These are phyloP conservation scores for Tiliacea aurago DNA, from an alignment of 2,888 invertebrate genomes.

Conservation along the genomic window DNA sequence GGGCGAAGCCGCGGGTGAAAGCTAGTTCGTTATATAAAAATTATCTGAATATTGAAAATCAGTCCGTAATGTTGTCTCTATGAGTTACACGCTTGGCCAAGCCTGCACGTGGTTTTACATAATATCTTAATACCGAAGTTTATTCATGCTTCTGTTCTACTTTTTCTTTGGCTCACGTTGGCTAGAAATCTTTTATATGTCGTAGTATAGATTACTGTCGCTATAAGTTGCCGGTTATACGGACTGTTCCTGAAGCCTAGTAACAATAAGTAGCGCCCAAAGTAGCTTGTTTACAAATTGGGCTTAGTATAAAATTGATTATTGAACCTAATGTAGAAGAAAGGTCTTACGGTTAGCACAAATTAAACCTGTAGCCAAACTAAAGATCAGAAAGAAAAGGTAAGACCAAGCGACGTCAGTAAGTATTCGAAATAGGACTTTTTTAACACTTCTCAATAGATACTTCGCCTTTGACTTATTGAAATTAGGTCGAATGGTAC, in stretches of 20 bases:
- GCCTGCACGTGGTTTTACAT: constrained; percentile 9
- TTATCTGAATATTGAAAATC: not conserved
- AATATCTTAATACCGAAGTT: not conserved
- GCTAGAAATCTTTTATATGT: not conserved
- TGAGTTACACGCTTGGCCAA: constrained; percentile 7
- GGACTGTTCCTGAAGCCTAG: not conserved
- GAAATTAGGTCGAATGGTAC: constrained; percentile 39
- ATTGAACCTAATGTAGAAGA: not conserved
- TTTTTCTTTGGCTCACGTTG: constrained; percentile 1
- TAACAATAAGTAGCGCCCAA: not conserved
- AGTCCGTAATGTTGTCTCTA: not conserved
- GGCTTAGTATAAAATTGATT: not conserved
- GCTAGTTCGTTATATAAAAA: too few relatives aligned
- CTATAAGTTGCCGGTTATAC: not conserved
- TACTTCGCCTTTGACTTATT: constrained; percentile 27
- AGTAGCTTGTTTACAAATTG: constrained; percentile 1
- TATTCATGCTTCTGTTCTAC: constrained; percentile 9
- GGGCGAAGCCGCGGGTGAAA: too few relatives aligned
- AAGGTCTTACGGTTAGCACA: not conserved
- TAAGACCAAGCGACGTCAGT: not conserved
- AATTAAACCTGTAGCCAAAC: not conserved
- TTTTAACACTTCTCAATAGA: constrained; percentile 15
- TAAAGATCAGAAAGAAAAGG: not conserved
- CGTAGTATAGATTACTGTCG: not conserved
- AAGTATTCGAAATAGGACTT: constrained; percentile 15